phyloP scores from a whole-genome alignment of 2,797 vertebrate species.

The Tadarida brasiliensis region DNA sequence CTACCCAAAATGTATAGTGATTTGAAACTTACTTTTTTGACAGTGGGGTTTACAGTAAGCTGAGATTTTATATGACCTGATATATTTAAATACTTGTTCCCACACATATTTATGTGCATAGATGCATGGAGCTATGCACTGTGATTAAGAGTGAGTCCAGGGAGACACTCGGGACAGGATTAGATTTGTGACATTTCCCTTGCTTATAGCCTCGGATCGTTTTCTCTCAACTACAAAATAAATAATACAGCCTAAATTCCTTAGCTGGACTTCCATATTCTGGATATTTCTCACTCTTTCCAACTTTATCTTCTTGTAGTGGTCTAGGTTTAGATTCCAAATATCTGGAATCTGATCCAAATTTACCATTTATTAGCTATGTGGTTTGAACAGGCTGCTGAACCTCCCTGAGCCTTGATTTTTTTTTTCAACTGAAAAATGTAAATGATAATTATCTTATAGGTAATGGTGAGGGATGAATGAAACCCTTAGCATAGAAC shows the following conservation, averaged over 20 bases:
- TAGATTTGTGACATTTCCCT: too few relatives aligned
- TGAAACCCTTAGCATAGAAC: background rate
- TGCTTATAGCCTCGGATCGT: too few relatives aligned
- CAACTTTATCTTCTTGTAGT: background rate
- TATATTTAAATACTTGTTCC: background rate
- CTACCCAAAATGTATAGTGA: background rate
- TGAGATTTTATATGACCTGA: background rate
- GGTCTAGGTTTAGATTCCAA: background rate
- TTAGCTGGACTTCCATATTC: background rate
- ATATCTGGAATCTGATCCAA: background rate
- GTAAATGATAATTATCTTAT: background rate
- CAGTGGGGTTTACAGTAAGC: background rate
- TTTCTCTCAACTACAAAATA: too few relatives aligned
- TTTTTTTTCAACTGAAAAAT: conserved; percentile 8
- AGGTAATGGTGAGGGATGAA: background rate
- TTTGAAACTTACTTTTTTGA: background rate
- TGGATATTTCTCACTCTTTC: background rate
- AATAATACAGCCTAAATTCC: too few relatives aligned
- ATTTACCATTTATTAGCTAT: background rate
- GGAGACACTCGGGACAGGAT: background rate
- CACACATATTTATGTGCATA: background rate
- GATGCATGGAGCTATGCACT: background rate
- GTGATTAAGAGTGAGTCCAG: background rate
- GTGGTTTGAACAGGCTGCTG: background rate
- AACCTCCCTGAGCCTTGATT: background rate